Evolutionary conservation across 1,140 invertebrate genomes (phyloP).

Genomic region (Drosophila melanica): DNA sequence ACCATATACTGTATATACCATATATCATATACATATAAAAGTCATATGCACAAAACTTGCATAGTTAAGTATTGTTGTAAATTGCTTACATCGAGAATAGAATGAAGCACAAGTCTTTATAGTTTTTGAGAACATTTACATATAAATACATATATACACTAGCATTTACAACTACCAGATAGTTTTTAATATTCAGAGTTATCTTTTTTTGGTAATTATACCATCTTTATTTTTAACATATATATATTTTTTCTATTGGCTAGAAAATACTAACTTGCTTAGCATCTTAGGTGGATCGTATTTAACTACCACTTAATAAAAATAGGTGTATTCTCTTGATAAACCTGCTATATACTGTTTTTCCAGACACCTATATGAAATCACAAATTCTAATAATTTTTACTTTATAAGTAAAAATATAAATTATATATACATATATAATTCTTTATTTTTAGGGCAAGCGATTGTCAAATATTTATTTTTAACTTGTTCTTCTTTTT

Average conservation of each 20-base stretch:
- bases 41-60: constrained; percentile 56
- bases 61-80: constrained; percentile 62
- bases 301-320: constrained; percentile 20
- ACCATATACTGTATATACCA: constrained; percentile 41
- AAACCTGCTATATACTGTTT: neutral
- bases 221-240: constrained; percentile 10
- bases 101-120: constrained; percentile 82
- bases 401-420: constrained; percentile 46
- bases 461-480: constrained; percentile 55
- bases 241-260: neutral
- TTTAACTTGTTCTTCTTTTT: constrained; percentile 17
- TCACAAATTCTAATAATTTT: constrained; percentile 42
- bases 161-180: constrained; percentile 26
- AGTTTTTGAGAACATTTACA: constrained; percentile 77
- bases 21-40: constrained; percentile 43
- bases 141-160: constrained; percentile 55
- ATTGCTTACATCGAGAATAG: constrained; percentile 77
- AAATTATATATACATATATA: constrained; percentile 16
- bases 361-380: constrained; percentile 19
- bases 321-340: constrained; percentile 23
- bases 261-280: constrained; percentile 11
- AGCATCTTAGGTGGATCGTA: neutral
- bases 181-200: constrained; percentile 62
- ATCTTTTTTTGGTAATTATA: constrained; percentile 32
- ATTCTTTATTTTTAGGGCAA: constrained; percentile 23